Conservation (phyloP, 2,113 vertebrate genomes). For the Tachuris rubrigastra region DNA sequence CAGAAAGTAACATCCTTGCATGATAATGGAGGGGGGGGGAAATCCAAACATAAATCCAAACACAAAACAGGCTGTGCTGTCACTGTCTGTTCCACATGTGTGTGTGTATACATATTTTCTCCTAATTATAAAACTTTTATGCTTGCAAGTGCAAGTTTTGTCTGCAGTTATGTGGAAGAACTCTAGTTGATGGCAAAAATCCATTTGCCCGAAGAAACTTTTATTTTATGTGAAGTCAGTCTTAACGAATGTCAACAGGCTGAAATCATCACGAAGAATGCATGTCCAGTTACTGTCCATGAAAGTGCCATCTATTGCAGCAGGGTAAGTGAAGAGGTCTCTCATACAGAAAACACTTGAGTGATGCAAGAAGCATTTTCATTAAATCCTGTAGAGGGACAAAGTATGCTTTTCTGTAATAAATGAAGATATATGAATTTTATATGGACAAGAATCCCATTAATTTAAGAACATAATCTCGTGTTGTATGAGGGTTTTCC, state of each 20-base stretch:
- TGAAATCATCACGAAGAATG: slow-evolving; percentile 58
- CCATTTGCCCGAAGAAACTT: background rate
- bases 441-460: background rate
- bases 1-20: background rate
- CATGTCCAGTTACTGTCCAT: background rate
- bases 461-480: background rate
- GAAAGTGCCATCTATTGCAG: background rate
- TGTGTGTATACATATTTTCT: background rate
- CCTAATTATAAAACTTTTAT: background rate
- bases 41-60: background rate
- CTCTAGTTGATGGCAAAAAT: background rate
- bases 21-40: background rate
- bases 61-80: background rate
- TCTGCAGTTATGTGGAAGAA: background rate
- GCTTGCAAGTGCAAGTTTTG: background rate
- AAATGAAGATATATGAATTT: background rate
- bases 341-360: background rate
- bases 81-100: background rate
- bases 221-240: slow-evolving; percentile 65
- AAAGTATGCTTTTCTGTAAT: background rate
- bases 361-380: background rate
- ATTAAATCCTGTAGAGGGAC: background rate
- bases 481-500: background rate
- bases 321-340: background rate
- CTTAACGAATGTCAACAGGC: slow-evolving; percentile 73